Evolutionary conservation across 2,113 vertebrate genomes (phyloP).

Genomic region (Ptilonorhynchus violaceus): DNA sequence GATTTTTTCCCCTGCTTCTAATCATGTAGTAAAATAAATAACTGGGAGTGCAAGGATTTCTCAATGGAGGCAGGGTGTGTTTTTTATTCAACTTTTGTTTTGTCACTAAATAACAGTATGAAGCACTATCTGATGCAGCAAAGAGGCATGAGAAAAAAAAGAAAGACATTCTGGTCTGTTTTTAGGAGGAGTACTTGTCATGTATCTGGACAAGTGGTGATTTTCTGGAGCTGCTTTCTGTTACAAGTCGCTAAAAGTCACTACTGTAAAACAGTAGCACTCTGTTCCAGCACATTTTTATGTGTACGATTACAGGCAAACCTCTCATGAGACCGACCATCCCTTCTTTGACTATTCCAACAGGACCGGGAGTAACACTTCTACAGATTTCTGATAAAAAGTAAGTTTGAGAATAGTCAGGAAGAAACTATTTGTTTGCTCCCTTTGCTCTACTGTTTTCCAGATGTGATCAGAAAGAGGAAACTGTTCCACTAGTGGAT

Average conservation of each 20-base stretch:
- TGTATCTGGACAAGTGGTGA: conserved; percentile 1
- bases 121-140: neutral
- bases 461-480: neutral
- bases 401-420: neutral
- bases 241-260: neutral
- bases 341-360: neutral
- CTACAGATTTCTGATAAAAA: neutral
- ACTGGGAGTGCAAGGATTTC: neutral
- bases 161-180: neutral
- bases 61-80: neutral
- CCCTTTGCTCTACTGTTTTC: neutral
- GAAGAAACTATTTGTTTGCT: neutral
- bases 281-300: neutral
- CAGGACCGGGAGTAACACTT: neutral
- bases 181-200: neutral
- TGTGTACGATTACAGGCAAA: neutral
- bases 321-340: neutral
- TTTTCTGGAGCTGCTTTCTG: conserved; percentile 13
- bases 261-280: neutral
- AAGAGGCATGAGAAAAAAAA: neutral
- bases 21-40: neutral
- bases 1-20: neutral
- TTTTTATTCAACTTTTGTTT: neutral
- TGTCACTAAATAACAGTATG: neutral
- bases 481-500: neutral